These are phyloP conservation scores for Polydesmus complanatus DNA, from an alignment of 2,888 invertebrate species.

Conservation along the genomic window DNA sequence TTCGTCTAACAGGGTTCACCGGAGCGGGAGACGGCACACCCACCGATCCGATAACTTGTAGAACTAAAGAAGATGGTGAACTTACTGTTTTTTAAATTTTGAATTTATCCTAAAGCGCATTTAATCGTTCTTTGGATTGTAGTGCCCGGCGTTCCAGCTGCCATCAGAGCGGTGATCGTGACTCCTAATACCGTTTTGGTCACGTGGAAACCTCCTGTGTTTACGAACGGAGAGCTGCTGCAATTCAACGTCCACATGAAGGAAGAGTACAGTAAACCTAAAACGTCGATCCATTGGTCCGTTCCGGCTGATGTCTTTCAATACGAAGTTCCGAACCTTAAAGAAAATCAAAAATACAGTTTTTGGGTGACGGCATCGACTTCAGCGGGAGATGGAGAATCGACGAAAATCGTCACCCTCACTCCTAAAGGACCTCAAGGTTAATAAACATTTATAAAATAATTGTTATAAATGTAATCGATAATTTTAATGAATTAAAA, in stretches of 20 bases:
- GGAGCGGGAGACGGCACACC: conserved; percentile 89
- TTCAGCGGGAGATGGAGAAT: conserved; percentile 13
- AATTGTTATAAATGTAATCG: background rate
- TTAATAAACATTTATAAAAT: background rate
- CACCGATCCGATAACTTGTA: conserved; percentile 73
- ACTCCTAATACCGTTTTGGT: conserved; percentile 79
- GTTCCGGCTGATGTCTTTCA: conserved; percentile 8
- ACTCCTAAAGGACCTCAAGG: conserved; percentile 14
- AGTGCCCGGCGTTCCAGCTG: conserved; percentile 88
- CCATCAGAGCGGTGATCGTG: conserved; percentile 85
- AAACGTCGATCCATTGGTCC: conserved; percentile 13
- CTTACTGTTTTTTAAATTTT: background rate
- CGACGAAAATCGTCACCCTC: conserved; percentile 14
- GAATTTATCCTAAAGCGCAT: background rate
- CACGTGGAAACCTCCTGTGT: conserved; percentile 83
- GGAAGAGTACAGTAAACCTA: conserved; percentile 29
- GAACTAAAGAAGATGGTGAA: conserved; percentile 87
- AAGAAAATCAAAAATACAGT: conserved; percentile 15
- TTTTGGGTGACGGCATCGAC: conserved; percentile 17
- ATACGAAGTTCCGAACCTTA: conserved; percentile 12
- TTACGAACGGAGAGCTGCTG: conserved; percentile 81
- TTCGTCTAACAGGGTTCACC: conserved; percentile 88
- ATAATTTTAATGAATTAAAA: background rate
- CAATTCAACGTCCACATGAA: conserved; percentile 80
- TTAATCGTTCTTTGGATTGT: conserved; percentile 14